Conservation (phyloP, 2,113 vertebrate species). For the Caranx melampygus region DNA sequence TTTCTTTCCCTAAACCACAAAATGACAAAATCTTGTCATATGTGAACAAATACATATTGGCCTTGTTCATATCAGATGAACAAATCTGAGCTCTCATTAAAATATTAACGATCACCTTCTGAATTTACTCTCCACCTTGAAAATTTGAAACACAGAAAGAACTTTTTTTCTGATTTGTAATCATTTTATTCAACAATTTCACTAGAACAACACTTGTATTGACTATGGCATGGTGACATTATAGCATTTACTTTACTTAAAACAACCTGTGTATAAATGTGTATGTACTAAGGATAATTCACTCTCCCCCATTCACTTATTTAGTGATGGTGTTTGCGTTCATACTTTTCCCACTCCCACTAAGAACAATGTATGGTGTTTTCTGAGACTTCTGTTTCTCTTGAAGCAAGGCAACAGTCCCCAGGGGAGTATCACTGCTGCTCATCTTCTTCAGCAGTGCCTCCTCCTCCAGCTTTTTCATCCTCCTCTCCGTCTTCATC, state of each 20-base stretch:
- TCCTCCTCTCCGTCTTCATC: constrained; percentile 94
- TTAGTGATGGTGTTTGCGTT: constrained; percentile 86
- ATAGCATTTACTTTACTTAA: constrained; percentile 32
- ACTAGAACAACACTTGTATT: constrained; percentile 38
- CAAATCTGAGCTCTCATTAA: background rate
- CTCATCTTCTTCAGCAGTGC: constrained; percentile 96
- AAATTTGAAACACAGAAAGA: background rate
- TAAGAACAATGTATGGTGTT: constrained; percentile 93
- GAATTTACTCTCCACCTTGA: background rate
- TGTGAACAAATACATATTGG: background rate
- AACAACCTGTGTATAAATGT: constrained; percentile 9
- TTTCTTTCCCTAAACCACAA: background rate
- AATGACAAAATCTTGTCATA: background rate
- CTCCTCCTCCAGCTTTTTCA: constrained; percentile 95
- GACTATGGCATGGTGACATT: constrained; percentile 10
- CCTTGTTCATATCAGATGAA: background rate
- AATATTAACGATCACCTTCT: background rate
- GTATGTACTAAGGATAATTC: background rate
- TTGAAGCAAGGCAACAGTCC: constrained; percentile 93
- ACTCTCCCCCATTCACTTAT: constrained; percentile 30
- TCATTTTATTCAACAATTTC: constrained; percentile 59
- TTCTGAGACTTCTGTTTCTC: constrained; percentile 97
- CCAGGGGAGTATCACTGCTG: constrained; percentile 93
- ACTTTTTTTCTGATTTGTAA: background rate
- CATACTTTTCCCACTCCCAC: constrained; percentile 95